These are phyloP conservation scores for Branchipolynoe longqiensis DNA, from an alignment of 2,888 invertebrate genomes.

Conservation along the genomic window DNA sequence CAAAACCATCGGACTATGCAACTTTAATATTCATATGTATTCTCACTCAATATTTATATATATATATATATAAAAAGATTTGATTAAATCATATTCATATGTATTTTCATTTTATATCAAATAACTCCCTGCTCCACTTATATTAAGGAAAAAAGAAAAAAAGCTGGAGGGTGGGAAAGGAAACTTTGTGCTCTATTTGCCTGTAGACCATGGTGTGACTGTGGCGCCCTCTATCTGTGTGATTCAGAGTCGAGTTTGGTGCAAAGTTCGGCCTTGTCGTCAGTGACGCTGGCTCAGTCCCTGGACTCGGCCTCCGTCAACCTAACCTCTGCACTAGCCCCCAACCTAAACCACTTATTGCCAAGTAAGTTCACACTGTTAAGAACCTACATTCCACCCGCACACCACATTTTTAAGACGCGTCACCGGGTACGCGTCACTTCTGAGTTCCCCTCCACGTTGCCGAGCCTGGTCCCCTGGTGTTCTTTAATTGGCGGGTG, in stretches of 20 bases:
- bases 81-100: not conserved
- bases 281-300: conserved; percentile 39
- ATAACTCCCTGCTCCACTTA: not conserved
- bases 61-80: too few relatives aligned
- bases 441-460: too few relatives aligned
- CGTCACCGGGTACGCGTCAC: too few relatives aligned
- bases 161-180: too few relatives aligned
- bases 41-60: not conserved
- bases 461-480: too few relatives aligned
- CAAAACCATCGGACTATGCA: too few relatives aligned
- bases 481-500: too few relatives aligned
- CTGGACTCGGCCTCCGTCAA: not conserved
- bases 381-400: not conserved
- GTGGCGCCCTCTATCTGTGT: too few relatives aligned
- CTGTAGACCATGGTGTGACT: too few relatives aligned
- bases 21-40: not conserved
- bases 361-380: not conserved
- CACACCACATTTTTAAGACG: not conserved
- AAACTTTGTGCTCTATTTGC: too few relatives aligned
- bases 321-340: not conserved
- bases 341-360: conserved; percentile 27
- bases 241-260: conserved; percentile 1
- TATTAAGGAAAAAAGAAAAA: too few relatives aligned
- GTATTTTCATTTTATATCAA: not conserved
- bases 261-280: conserved; percentile 3